Evolutionary conservation across 2,113 vertebrate genomes (phyloP), one percentile per base, ranked within the genome.

Genomic region (Calyptomena viridis): DNA sequence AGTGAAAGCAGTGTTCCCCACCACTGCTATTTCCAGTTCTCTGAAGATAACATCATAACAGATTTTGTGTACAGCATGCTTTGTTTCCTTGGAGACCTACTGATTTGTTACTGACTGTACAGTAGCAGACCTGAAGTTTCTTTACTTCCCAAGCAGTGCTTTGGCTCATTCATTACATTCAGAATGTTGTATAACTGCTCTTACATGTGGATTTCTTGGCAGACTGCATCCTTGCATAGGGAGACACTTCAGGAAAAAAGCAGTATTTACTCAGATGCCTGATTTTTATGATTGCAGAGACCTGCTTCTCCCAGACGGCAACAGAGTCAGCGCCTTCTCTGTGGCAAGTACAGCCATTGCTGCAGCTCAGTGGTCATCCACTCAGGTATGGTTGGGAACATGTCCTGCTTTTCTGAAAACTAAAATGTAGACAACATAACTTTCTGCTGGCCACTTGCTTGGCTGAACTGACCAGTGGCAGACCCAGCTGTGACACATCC

Each of bases 341-440:
- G 99, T 99, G 85, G 99, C 99, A 59, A 99, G 99, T 92, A 99
- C 99, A 74, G 99, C 99, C 66, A 99, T 99, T 73, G 99, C 99
- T 95, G 99, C 99, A 63, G 99, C 99, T 89, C 99, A 99, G 98
- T 99, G 99, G 99, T 99, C 99, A 1, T 99, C 99, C 46, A 99
- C 98, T 89, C 99, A 99, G 99, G 99, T 99, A 97, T 23, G 92
- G 30, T 66, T 35, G 42, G 59, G 31, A 63, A 60, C 23, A 30
- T 19, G 14, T 44, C 35, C 6, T 66, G 17, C 23, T 84, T 56
- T 37, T 69, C 44, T 75, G 72, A 27, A 85, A 47, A 69, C 60
- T 31, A 49, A 55, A 83, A 59, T 2, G 4, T 52, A 53, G 12
- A 11, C 5, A 1, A 0, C 31, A 3, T n/a, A 11, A 11, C 63